Percentiles rank a stretch among this genome's conserved stretches.
Conservation (phyloP, 1,140 invertebrate genomes). For the Gryllus bimaculatus region DNA sequence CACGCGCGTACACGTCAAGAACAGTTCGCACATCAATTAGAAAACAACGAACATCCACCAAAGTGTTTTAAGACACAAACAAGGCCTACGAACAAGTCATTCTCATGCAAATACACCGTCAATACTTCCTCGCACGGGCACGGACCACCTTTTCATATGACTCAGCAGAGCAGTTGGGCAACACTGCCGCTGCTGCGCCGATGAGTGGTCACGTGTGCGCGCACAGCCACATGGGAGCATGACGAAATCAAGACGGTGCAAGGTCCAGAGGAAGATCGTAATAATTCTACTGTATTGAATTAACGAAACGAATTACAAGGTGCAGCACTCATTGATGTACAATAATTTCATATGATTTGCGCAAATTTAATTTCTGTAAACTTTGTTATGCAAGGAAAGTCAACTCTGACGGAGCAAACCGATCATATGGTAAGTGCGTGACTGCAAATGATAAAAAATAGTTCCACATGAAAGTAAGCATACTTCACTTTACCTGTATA, state of each 20-base stretch:
- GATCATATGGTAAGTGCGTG: slow-evolving; percentile 8
- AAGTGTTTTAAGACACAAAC: no score
- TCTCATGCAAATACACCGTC: background rate
- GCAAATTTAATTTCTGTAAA: no score
- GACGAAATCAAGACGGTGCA: slow-evolving; percentile 9
- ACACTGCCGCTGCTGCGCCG: slow-evolving; percentile 3
- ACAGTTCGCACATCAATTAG: no score
- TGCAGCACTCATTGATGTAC: no score
- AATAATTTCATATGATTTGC: no score
- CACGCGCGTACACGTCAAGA: no score
- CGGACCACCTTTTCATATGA: slow-evolving; percentile 14
- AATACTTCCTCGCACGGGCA: background rate
- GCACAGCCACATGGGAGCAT: slow-evolving; percentile 11
- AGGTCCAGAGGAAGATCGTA: background rate
- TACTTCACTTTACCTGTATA: slow-evolving; percentile 7
- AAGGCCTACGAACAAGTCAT: background rate
- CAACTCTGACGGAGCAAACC: background rate
- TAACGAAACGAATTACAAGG: background rate
- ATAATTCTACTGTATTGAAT: background rate
- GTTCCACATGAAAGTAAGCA: slow-evolving; percentile 1
- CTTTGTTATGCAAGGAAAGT: background rate
- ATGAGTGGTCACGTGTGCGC: background rate
- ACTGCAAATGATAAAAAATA: slow-evolving; percentile 8
- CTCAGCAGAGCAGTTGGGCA: slow-evolving; percentile 16
- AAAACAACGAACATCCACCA: no score